Base-by-base conservation (phyloP, 2,113 vertebrate species). In the Chloebia gouldiae region DNA sequence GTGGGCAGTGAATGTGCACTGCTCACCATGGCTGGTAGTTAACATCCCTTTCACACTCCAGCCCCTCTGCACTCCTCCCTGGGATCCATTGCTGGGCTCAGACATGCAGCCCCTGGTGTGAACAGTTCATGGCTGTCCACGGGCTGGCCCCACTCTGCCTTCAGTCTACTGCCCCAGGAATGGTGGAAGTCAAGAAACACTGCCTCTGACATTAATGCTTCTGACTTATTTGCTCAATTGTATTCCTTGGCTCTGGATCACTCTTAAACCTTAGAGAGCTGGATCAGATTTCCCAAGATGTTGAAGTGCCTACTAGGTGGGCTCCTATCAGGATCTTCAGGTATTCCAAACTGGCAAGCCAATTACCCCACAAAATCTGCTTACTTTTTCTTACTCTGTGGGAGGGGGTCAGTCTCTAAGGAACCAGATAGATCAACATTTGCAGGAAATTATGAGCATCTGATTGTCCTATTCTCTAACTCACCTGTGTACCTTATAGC, bases 21-120 rank as follows among this genome's bases (percentile, higher is more conserved):
- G 60, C 42, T 71, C 17, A 4, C 28, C 68, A 7, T 2, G 13
- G 42, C 45, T 54, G 51, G 27, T 16, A 28, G 47, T 3, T 28
- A n/a, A 50, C 24, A 21, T 40, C 39, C 16, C 9, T 72, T 71
- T 63, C 1, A 5, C 27, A 7, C 28, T 45, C 39, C 53, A 81
- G 53, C 59, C 47, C 33, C 15, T 50, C 63, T 73, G 57, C 0
- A 0, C 7, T 42, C 31, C 42, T 56, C 51, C 15, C 5, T 8
- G 63, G 44, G 50, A 54, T 71, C 66, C 49, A 5, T 2, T 54
- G 31, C 54, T 31, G 21, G 50, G 39, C 44, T 89, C 27, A 23
- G 39, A 42, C 33, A 51, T 1, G 1, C 33, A 50, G 30, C 10
- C 56, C 23, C 33, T 2, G 0, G 1, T 31, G n/a, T 9, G 16